Evolutionary conservation across 1,140 invertebrate genomes (phyloP).

Genomic region (Neodiprion virginianus): DNA sequence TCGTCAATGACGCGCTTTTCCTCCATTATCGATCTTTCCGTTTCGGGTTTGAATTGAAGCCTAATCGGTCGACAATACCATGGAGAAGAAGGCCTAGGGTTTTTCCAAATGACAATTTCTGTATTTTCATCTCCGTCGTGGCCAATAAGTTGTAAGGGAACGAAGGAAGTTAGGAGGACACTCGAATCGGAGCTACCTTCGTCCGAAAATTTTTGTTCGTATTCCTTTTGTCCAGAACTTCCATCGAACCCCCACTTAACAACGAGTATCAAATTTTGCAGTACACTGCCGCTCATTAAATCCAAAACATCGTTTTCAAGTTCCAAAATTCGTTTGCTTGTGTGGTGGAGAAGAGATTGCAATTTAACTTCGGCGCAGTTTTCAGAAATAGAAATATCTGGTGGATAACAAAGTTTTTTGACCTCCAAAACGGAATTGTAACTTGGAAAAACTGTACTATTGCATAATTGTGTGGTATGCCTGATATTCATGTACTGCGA

Average conservation of each 20-base stretch:
- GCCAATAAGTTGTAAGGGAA: conserved; percentile 33
- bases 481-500: conserved; percentile 5
- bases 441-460: conserved; percentile 3
- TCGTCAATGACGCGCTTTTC: conserved; percentile 36
- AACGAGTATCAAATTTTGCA: conserved; percentile 29
- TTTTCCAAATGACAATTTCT: conserved; percentile 40
- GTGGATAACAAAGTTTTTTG: conserved; percentile 12
- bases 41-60: conserved; percentile 43
- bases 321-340: conserved; percentile 25
- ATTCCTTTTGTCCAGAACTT: conserved; percentile 33
- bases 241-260: conserved; percentile 45
- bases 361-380: conserved; percentile 29
- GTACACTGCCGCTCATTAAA: conserved; percentile 18
- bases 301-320: conserved; percentile 23
- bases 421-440: conserved; percentile 12
- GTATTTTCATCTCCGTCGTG: conserved; percentile 13
- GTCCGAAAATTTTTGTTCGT: conserved; percentile 39
- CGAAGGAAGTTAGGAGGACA: conserved; percentile 38
- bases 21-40: conserved; percentile 32
- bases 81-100: conserved; percentile 42
- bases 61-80: conserved; percentile 43
- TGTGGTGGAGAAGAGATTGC: conserved; percentile 34
- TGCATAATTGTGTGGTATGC: neutral
- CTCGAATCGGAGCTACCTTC: conserved; percentile 29
- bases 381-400: conserved; percentile 22